These are phyloP conservation scores for Python bivittatus DNA, from an alignment of 2,113 vertebrate genomes.

Conservation along the genomic window DNA sequence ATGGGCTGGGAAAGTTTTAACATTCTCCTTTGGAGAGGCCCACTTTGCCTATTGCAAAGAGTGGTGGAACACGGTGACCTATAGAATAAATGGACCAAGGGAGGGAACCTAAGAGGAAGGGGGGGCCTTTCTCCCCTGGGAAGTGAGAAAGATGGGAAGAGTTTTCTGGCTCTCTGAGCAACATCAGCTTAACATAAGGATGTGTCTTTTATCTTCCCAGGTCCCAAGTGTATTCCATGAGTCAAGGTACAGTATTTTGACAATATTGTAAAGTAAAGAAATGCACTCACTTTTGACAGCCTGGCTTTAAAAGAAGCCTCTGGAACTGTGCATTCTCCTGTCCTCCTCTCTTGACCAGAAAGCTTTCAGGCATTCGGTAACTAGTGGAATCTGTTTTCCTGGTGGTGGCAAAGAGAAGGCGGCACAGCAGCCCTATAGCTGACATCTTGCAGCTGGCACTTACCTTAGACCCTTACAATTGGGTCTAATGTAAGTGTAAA, in stretches of 20 bases:
- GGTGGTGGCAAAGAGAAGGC: neutral
- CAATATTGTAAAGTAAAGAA: neutral
- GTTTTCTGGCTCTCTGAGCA: neutral
- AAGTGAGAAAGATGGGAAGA: neutral
- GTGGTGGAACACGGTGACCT: neutral
- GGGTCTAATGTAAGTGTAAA: neutral
- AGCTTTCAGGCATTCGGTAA: neutral
- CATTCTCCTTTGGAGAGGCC: neutral
- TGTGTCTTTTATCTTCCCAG: constrained; percentile 55
- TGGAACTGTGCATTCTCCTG: neutral
- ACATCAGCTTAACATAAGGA: neutral
- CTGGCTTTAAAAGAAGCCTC: neutral
- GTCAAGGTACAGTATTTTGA: constrained; percentile 69
- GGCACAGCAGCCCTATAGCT: neutral
- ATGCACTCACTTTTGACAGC: neutral
- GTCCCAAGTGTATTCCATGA: constrained; percentile 65
- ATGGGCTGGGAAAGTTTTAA: neutral
- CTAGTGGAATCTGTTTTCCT: neutral
- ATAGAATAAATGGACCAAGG: neutral
- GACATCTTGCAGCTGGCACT: neutral
- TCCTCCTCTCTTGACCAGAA: neutral
- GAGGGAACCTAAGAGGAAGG: neutral
- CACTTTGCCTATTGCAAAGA: neutral
- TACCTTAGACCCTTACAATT: neutral
- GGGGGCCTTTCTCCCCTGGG: neutral